Conservation (phyloP, 37 sponge, comb jelly and placozoan species). For the Cliona cf. orientalis region DNA sequence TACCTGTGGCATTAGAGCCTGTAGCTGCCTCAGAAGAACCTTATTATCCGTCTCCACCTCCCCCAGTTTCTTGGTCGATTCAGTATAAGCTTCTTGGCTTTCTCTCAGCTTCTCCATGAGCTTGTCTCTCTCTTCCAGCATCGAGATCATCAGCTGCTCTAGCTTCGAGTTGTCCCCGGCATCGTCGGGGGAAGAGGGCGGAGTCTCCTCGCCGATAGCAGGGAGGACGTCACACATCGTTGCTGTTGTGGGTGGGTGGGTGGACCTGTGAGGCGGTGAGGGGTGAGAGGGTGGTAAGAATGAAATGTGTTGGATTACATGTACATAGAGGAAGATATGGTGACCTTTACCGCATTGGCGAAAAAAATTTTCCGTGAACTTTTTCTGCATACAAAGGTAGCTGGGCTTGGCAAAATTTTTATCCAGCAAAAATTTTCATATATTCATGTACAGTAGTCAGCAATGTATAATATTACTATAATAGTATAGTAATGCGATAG, state of each 20-base stretch:
- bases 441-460: no score
- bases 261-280: neutral
- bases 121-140: conserved; percentile 82
- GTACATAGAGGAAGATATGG: no score
- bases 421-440: no score
- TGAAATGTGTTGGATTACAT: neutral
- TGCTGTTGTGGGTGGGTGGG: neutral
- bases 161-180: conserved; percentile 45
- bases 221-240: conserved; percentile 71
- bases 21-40: conserved; percentile 68
- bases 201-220: conserved; percentile 43
- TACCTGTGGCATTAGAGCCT: conserved; percentile 74
- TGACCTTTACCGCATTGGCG: no score
- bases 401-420: no score
- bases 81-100: conserved; percentile 58
- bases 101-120: conserved; percentile 71
- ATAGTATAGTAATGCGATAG: no score
- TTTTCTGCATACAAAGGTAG: no score
- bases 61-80: conserved; percentile 41
- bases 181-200: conserved; percentile 50
- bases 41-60: conserved; percentile 64
- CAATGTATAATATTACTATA: no score
- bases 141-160: conserved; percentile 79
- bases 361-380: no score
- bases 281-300: neutral